Conservation (phyloP, 2,888 invertebrate genomes). For the Alviniconcha strummeri region DNA sequence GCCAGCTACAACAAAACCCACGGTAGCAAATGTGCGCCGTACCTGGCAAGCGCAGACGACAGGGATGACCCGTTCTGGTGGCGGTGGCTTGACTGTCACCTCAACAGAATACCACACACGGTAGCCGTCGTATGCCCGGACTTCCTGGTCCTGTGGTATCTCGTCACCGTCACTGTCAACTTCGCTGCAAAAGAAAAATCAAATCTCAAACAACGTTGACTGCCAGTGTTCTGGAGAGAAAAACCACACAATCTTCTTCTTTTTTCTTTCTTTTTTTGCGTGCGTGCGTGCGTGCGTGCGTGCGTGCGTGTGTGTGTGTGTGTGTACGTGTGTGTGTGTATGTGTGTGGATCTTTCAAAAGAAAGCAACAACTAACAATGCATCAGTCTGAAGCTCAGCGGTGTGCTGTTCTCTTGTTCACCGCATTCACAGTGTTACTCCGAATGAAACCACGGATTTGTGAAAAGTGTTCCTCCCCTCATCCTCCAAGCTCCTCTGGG, state of each 20-base stretch:
- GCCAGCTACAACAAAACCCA: too few relatives aligned
- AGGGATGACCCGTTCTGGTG: constrained; percentile 67
- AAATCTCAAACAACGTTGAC: neutral
- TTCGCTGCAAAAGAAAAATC: constrained; percentile 59
- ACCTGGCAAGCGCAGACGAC: constrained; percentile 71
- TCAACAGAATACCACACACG: constrained; percentile 72
- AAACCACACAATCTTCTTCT: too few relatives aligned
- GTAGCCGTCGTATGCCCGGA: constrained; percentile 65
- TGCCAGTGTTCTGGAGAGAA: too few relatives aligned
- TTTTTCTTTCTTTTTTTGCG: neutral
- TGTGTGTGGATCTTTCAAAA: neutral
- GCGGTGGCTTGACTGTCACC: constrained; percentile 66
- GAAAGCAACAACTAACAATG: neutral
- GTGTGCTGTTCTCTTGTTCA: too few relatives aligned
- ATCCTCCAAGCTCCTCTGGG: too few relatives aligned
- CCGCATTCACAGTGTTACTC: too few relatives aligned
- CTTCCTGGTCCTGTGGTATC: constrained; percentile 59
- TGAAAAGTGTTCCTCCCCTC: too few relatives aligned
- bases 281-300: neutral
- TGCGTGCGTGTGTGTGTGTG: constrained; percentile 10
- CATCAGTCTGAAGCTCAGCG: too few relatives aligned
- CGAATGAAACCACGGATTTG: too few relatives aligned
- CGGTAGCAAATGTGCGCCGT: constrained; percentile 15
- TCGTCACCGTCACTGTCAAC: constrained; percentile 74
- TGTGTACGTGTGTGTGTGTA: neutral